Conservation (phyloP, 2,888 invertebrate species). For the Cremastinae sp. region DNA sequence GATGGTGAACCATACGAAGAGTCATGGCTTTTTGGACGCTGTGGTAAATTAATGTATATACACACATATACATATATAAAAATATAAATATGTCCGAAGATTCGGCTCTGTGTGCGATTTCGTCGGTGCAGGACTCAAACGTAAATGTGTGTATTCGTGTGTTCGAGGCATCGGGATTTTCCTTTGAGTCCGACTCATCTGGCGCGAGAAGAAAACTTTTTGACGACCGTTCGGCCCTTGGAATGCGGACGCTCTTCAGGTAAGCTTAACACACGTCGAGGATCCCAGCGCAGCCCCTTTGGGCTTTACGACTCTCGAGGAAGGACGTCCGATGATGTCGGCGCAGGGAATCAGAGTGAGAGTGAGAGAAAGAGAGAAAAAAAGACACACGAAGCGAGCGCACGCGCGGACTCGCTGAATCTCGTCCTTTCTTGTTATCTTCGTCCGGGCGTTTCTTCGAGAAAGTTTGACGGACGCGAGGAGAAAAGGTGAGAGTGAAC, state of each 20-base stretch:
- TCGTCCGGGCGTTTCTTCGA: background rate
- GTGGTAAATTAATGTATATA: conserved; percentile 11
- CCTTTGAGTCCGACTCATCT: conserved; percentile 31
- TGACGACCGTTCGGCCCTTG: conserved; percentile 56
- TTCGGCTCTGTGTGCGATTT: background rate
- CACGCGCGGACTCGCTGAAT: too few relatives aligned
- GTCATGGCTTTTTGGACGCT: conserved; percentile 27
- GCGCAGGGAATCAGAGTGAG: background rate
- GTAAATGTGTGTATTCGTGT: background rate
- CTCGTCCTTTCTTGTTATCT: conserved; percentile 19
- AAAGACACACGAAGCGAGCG: background rate
- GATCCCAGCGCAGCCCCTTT: conserved; percentile 1
- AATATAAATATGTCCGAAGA: background rate
- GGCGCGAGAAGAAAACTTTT: conserved; percentile 45
- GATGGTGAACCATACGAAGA: conserved; percentile 41
- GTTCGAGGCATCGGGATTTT: conserved; percentile 25
- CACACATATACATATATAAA: background rate
- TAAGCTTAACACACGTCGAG: conserved; percentile 31
- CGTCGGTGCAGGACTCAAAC: too few relatives aligned
- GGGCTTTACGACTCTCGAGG: conserved; percentile 5
- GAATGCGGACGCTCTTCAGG: conserved; percentile 53
- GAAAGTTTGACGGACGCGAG: conserved; percentile 13
- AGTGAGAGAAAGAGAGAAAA: background rate
- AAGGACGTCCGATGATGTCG: background rate
- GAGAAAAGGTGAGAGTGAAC: background rate